A percentile compares a stretch with the other conserved stretches of the same genome.
Evolutionary conservation across 2,113 vertebrate species (phyloP).

Genomic region (Pterocles burchelli): DNA sequence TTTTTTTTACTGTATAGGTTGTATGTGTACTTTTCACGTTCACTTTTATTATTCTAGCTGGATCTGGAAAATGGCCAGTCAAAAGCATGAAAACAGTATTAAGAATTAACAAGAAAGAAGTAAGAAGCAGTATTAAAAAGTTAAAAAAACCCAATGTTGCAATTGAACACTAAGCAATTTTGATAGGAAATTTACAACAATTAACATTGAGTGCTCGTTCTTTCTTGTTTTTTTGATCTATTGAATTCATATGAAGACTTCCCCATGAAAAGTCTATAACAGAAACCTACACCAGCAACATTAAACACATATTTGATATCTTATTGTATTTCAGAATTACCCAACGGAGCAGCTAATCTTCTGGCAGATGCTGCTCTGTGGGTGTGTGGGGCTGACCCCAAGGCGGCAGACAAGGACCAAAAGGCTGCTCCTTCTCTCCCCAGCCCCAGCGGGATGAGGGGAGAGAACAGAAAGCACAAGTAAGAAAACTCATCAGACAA

Average conservation of each 20-base stretch:
- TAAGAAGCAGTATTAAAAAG: neutral
- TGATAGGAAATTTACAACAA: neutral
- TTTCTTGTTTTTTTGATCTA: neutral
- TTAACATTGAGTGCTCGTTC: neutral
- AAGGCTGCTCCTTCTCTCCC: neutral
- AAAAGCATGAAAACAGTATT: neutral
- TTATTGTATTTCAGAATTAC: neutral
- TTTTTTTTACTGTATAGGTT: neutral
- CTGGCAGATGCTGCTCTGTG: neutral
- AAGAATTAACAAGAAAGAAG: neutral
- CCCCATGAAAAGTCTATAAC: fast-evolving
- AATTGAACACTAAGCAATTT: neutral
- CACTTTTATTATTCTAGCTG: neutral
- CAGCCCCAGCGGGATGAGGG: fast-evolving
- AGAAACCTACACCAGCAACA: neutral
- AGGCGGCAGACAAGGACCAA: neutral
- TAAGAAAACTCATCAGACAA: fast-evolving
- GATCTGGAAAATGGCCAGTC: neutral
- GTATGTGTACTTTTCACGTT: neutral
- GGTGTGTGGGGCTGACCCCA: neutral
- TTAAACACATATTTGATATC: neutral
- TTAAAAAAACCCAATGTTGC: neutral
- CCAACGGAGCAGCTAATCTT: neutral
- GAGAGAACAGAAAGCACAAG: neutral
- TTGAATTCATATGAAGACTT: neutral